These are phyloP conservation scores for Pyrrhosoma nymphula DNA, from an alignment of 2,888 invertebrate genomes.

Conservation along the genomic window DNA sequence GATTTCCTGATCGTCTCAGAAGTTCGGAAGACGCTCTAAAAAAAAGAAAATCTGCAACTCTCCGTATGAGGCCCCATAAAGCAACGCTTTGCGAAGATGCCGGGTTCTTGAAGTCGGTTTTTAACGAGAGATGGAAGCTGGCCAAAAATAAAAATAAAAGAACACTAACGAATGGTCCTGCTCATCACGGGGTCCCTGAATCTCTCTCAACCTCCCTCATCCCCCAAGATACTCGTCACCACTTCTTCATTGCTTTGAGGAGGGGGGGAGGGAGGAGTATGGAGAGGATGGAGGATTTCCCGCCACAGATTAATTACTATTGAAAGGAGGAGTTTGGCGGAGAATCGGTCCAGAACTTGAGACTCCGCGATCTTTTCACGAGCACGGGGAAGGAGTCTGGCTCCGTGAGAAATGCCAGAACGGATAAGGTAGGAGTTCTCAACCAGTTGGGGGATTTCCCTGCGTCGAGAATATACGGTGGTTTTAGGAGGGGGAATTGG, in stretches of 20 bases:
- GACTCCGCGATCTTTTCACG: not conserved
- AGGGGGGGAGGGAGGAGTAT: no score
- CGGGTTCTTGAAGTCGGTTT: no score
- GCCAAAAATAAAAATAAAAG: not conserved
- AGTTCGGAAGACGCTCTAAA: no score
- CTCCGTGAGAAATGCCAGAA: no score
- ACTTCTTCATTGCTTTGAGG: not conserved
- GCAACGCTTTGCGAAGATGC: no score
- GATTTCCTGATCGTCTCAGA: no score
- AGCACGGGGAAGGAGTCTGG: not conserved
- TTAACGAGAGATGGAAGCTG: not conserved
- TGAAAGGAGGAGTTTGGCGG: not conserved
- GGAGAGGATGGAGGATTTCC: not conserved
- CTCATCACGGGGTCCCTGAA: not conserved
- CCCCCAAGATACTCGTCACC: not conserved
- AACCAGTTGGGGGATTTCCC: no score
- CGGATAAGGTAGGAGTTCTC: no score
- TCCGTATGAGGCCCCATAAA: no score
- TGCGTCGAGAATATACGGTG: no score
- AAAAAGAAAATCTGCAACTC: no score
- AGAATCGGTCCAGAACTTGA: not conserved
- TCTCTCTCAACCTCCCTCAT: not conserved
- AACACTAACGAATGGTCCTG: not conserved
- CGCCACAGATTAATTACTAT: not conserved
- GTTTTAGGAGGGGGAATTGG: no score